These are phyloP conservation scores for Urocyon cinereoargenteus DNA, from an alignment of 2,797 vertebrate species.

Conservation along the genomic window DNA sequence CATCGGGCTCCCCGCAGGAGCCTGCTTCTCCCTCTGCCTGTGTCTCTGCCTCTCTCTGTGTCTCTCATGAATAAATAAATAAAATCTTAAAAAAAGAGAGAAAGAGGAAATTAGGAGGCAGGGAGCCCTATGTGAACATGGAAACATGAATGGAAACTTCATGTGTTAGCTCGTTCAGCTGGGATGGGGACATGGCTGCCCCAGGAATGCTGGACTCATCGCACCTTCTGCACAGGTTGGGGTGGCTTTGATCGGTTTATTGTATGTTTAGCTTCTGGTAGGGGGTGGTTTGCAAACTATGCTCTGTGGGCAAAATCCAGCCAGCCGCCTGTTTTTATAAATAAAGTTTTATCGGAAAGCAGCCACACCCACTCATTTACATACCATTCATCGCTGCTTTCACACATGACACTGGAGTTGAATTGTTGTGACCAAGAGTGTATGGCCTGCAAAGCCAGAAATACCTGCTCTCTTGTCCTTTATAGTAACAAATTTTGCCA, in stretches of 20 bases:
- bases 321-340: slow-evolving; percentile 8
- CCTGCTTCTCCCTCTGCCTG: too few relatives aligned
- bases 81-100: too few relatives aligned
- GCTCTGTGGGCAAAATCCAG: neutral
- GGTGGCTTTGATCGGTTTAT: neutral
- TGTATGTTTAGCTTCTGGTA: neutral
- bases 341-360: slow-evolving; percentile 42
- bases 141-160: neutral
- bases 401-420: neutral
- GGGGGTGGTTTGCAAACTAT: neutral
- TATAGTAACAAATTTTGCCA: neutral
- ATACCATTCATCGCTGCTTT: neutral
- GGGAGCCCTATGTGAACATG: neutral
- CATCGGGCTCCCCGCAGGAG: too few relatives aligned
- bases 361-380: neutral
- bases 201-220: neutral
- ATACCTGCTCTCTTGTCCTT: neutral
- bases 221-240: neutral
- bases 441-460: neutral
- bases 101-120: too few relatives aligned
- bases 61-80: too few relatives aligned
- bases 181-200: neutral
- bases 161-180: neutral
- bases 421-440: neutral
- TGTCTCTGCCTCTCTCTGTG: too few relatives aligned